Conservation (phyloP, 2,797 vertebrate species). For the Neosilurus mollespiculum region DNA sequence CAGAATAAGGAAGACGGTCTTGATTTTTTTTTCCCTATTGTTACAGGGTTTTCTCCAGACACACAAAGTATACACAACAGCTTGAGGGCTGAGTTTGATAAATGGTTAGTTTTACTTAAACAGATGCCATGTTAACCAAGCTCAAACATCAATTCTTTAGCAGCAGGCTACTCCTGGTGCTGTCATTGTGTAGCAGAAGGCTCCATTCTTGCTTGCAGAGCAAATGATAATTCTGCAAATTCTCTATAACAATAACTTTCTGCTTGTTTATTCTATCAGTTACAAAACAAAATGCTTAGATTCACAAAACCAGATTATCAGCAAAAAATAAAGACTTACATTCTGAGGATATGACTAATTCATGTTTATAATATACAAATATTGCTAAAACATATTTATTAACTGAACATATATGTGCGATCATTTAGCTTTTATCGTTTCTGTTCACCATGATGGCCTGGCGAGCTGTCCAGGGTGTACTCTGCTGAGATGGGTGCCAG, state of each 20-base stretch:
- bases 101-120: constrained; percentile 40
- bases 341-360: not conserved
- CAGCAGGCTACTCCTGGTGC: constrained; percentile 25
- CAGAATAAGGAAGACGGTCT: not conserved
- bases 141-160: constrained; percentile 31
- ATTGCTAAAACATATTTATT: not conserved
- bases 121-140: constrained; percentile 37
- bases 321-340: not conserved
- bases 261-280: constrained; percentile 11
- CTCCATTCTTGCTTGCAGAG: constrained; percentile 15
- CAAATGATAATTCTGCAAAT: constrained; percentile 9
- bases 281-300: constrained; percentile 5
- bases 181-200: not conserved
- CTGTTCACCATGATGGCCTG: too few species aligned
- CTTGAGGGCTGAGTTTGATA: constrained; percentile 36
- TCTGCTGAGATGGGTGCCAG: too few species aligned
- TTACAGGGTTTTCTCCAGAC: constrained; percentile 25
- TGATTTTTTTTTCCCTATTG: not conserved
- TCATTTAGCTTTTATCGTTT: not conserved
- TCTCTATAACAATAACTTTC: constrained; percentile 8
- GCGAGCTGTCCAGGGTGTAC: too few species aligned
- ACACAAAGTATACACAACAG: constrained; percentile 6
- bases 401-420: not conserved
- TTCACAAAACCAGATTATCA: not conserved
- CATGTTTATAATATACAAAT: too few species aligned